Evolutionary conservation across 2,888 invertebrate genomes (phyloP), one percentile per base, ranked within the genome.

Genomic region (Apamea crenata): DNA sequence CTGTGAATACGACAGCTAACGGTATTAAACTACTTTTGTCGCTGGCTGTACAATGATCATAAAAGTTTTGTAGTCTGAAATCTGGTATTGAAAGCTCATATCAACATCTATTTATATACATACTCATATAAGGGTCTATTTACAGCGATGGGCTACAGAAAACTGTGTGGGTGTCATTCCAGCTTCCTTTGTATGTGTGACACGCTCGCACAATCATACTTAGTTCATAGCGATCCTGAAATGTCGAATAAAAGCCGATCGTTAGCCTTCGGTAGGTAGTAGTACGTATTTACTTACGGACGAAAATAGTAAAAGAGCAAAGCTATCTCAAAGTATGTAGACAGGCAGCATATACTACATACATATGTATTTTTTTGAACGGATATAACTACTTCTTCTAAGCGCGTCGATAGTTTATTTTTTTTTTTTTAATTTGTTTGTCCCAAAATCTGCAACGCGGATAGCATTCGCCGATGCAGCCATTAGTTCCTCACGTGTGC

Each of bases 141-240:
- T 29, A 21, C 40, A 74, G 4, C 53, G 12, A 74, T 40, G 53
- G 16, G 74, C 74, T 56, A 74, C 29, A 53, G 29, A 40, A 74
- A 75, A 53, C 18, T 18, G 74, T 44, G 53, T 74, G 74, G 53
- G 53, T 25, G 53, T 74, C 29, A 29, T 40, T 29, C 7, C 12
- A 16, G 7, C 14, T 25, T 14, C 29, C 7, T 29, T 50, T 21
- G 53, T 74, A 75, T 40, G 74, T 74, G 16, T 1, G 12, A 47
- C 82, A 82, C 65, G 82, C 66, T 40, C 47, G 6, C 47, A 40
- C n/a, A 25, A 75, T 40, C 53, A 50, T 56, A 68, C 67, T 74
- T 59, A 68, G 73, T 73, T 63, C 53, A 78, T 53, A n/a, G 40
- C n/a, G 18, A 59, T 66, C 32, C 69, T 40, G 82, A 65, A 50